Percentiles rank a stretch among this genome's conserved stretches.
Evolutionary conservation across 2,113 vertebrate genomes (phyloP).

Genomic region (Oxyura jamaicensis): DNA sequence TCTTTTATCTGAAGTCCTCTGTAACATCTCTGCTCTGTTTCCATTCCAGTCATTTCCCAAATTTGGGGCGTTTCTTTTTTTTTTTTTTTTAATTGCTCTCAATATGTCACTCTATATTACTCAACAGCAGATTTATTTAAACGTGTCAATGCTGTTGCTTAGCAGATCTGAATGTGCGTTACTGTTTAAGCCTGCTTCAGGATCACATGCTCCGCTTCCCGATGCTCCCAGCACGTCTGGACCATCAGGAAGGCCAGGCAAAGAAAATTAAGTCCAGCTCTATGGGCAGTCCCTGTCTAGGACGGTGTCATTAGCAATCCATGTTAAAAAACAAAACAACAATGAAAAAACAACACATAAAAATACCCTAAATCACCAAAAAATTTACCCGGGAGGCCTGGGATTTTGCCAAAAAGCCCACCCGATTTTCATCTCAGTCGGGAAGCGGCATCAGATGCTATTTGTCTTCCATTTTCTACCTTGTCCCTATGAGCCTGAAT

Average conservation of each 20-base stretch:
- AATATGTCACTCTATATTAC: conserved; percentile 67
- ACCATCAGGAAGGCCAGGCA: background rate
- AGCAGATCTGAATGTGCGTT: conserved; percentile 47
- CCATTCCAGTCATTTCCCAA: conserved; percentile 40
- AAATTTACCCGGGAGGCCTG: background rate
- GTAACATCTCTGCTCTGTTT: conserved; percentile 9
- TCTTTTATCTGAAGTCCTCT: background rate
- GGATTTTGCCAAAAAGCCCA: background rate
- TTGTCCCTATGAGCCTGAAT: background rate
- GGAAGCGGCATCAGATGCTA: background rate
- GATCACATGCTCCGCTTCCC: background rate
- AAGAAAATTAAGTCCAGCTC: background rate
- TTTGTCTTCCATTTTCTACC: conserved; percentile 26
- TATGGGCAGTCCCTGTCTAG: background rate
- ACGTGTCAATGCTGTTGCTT: conserved; percentile 65
- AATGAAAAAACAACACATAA: background rate
- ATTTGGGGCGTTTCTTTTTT: background rate
- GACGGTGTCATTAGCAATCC: background rate
- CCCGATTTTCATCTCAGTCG: background rate
- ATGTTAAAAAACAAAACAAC: background rate
- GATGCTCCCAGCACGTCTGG: background rate
- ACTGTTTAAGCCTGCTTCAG: background rate
- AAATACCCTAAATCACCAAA: background rate
- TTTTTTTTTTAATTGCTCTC: conserved; percentile 66
- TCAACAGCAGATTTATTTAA: conserved; percentile 55